Base-by-base conservation (phyloP, 2,113 vertebrate species). In the Colossoma macropomum region DNA sequence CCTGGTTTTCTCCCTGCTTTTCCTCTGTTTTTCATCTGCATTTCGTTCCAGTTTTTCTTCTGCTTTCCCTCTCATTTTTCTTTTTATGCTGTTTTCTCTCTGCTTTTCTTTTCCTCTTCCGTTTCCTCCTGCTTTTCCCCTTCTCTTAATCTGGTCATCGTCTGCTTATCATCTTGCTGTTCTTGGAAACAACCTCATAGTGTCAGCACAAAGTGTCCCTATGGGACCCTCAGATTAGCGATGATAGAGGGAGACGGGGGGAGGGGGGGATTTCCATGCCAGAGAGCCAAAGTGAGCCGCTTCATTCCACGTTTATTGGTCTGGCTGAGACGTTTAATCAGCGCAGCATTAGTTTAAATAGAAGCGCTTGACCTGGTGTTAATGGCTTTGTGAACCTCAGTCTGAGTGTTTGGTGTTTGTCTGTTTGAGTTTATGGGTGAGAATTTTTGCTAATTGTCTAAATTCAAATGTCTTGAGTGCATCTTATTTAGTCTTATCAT, bases 201-300 rank as follows among this genome's bases (percentile, higher is more conserved):
- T 91, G 91, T 92, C 90, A 88, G 87, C 80, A 69, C 84, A 21
- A 86, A 38, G 25, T 45, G 19, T 38, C 90, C 92, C 93, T 78
- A 84, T 85, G 94, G 93, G 90, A 86, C 85, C 86, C 92, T 92
- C 91, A 92, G 92, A 95, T 94, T 93, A 95, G 93, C 56, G 71
- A 9, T 19, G 74, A 15, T 54, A 34, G 19, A 23, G 76, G 11
- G 34, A 17, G 13, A 17, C 21, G 25, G 5, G 1, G 13, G 2
- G 56, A 56, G 38, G 41, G 45, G 30, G 32, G 30, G 34, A 48
- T 27, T 48, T 1, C 0, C 25, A 15, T 1, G 21, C 25, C 5
- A 2, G 30, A 52, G 75, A 23, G 13, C 10, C 0, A 25, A 28
- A 75, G 15, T 27, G 28, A 45, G 72, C n/a, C 11, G 10, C 11